A percentile compares a stretch with the other conserved stretches of the same genome.
These are phyloP conservation scores for Pygoscelis antarcticus DNA, from an alignment of 2,113 vertebrate species.

Conservation along the genomic window DNA sequence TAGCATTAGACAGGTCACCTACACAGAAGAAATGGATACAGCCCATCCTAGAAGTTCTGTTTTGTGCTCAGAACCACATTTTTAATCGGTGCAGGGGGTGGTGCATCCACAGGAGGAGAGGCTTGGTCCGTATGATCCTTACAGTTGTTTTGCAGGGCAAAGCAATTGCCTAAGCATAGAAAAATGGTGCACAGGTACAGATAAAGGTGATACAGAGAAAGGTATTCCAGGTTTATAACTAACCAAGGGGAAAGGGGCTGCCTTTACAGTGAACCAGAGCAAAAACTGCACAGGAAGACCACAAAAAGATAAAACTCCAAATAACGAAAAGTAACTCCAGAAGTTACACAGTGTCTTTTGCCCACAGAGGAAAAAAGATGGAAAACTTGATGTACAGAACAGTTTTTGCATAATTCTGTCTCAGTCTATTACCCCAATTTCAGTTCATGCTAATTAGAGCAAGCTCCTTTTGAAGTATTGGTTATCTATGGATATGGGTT, in stretches of 20 bases:
- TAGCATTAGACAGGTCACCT: neutral
- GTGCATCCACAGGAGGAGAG: neutral
- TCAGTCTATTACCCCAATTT: neutral
- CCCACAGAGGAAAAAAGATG: neutral
- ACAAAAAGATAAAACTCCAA: neutral
- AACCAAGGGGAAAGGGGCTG: neutral
- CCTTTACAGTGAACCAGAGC: neutral
- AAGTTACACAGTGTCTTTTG: neutral
- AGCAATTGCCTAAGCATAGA: neutral
- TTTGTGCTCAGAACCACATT: neutral
- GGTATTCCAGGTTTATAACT: neutral
- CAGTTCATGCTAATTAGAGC: neutral
- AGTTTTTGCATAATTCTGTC: neutral
- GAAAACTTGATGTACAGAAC: neutral
- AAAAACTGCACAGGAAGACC: neutral
- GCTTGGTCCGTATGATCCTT: neutral
- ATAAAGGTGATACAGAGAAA: neutral
- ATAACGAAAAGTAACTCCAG: neutral
- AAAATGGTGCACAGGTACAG: neutral
- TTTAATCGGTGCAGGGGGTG: rapidly evolving
- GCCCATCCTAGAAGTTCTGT: neutral
- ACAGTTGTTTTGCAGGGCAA: neutral
- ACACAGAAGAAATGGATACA: neutral
- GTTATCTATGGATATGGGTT: neutral
- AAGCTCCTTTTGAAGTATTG: neutral